Base-by-base conservation (phyloP, 2,888 invertebrate species). In the Oeneis ivallda region DNA sequence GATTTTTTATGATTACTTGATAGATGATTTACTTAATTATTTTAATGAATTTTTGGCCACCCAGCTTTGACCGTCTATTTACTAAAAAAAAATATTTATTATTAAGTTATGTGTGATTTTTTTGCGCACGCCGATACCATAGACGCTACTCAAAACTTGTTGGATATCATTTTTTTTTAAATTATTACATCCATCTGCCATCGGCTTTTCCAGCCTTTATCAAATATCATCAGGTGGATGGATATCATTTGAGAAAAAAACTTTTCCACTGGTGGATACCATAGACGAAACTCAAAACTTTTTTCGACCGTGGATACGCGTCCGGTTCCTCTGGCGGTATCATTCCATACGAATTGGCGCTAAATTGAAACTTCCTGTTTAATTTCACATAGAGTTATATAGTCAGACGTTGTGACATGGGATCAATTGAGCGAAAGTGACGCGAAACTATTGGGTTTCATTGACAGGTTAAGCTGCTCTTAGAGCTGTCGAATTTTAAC, bases 351-450 rank as follows among this genome's bases (percentile, higher is more conserved):
- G 90, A 91, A 89, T 90, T 89, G 86, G 82, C 84, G 80, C 86
- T 87, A 88, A 92, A 91, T 89, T 90, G 87, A 83, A 82, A 79
- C 86, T 89, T 92, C 92, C 91, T 89, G 86, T 85, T 89, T 87
- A 85, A 87, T 83, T 89, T 87, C 85, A 85, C 83, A 82, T 84
- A 80, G 80, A 68, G 67, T 63, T 69, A 80, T 84, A 85, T 86
- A 83, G 84, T 78, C 78, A 81, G 82, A 76, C 86, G 53, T 83
- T 68, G 84, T 84, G 86, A 86, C 86, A 84, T 82, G 84, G 79
- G 86, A 87, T 86, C 86, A 89, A 87, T 89, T 87, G 87, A 87
- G 89, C 85, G 88, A 86, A 86, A 88, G 86, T 80, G 82, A 79
- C 82, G 80, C 81, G 78, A 79, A 83, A 81, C 84, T 81, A 83